Evolutionary conservation across 2,888 invertebrate genomes (phyloP).

Genomic region (Seira musarum): DNA sequence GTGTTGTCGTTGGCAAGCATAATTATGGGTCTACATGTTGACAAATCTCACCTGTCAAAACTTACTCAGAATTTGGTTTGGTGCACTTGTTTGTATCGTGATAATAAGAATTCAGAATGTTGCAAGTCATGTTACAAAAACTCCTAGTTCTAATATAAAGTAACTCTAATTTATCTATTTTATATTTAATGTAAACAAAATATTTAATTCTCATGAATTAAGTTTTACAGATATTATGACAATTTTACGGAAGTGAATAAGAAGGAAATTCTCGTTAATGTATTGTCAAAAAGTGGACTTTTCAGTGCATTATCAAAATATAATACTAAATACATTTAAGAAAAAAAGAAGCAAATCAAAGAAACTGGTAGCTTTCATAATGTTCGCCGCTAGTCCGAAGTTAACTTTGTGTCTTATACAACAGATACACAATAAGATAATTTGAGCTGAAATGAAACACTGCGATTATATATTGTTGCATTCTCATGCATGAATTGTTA

Average conservation of each 20-base stretch:
- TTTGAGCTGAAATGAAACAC: too few relatives aligned
- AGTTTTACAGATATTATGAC: background rate
- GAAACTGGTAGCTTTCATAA: too few relatives aligned
- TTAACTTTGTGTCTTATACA: too few relatives aligned
- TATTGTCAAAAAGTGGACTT: too few relatives aligned
- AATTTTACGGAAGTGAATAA: background rate
- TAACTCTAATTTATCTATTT: background rate
- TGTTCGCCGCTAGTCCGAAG: too few relatives aligned
- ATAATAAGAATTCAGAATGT: background rate
- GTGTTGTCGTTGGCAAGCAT: background rate
- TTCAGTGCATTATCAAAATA: too few relatives aligned
- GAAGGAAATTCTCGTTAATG: background rate
- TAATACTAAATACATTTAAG: too few relatives aligned
- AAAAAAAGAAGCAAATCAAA: too few relatives aligned
- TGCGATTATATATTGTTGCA: too few relatives aligned
- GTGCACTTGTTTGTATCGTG: conserved; percentile 5
- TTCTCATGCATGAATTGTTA: too few relatives aligned
- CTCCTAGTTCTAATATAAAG: background rate
- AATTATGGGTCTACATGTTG: background rate
- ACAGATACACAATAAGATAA: too few relatives aligned
- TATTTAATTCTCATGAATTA: background rate
- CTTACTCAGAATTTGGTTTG: background rate
- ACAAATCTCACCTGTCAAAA: background rate
- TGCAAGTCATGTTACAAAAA: background rate
- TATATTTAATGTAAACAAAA: background rate